A percentile compares a stretch with the other conserved stretches of the same genome.
phyloP scores from a whole-genome alignment of 2,113 vertebrate species.

The Takifugu flavidus region DNA sequence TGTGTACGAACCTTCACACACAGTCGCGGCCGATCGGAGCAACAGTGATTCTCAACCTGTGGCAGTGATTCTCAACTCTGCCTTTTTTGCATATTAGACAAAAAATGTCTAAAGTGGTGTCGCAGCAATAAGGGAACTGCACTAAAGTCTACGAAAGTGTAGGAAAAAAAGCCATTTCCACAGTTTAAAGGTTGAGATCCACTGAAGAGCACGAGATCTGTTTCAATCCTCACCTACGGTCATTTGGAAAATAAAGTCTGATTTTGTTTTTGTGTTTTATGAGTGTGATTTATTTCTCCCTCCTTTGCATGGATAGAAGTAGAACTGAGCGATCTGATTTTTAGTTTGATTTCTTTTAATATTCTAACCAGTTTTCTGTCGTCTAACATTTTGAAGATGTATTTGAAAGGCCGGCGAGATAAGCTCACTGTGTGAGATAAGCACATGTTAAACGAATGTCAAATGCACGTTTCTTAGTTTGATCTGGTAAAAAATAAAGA shows the following conservation, averaged over 20 bases:
- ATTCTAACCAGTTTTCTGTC: constrained; percentile 5
- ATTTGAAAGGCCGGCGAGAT: not conserved
- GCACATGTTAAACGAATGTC: too few species aligned
- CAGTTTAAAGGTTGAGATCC: constrained; percentile 39
- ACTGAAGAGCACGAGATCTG: not conserved
- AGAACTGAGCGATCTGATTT: constrained; percentile 2
- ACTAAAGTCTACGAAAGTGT: too few species aligned
- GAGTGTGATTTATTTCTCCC: constrained; percentile 23
- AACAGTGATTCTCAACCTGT: constrained; percentile 40
- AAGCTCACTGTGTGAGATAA: too few species aligned
- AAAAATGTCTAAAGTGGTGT: too few species aligned
- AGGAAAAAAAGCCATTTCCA: not conserved
- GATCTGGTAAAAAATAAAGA: too few species aligned
- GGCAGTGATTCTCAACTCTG: too few species aligned
- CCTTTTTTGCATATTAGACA: too few species aligned
- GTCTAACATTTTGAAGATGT: constrained; percentile 1
- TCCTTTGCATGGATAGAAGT: constrained; percentile 33
- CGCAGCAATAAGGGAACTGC: too few species aligned
- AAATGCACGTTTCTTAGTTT: too few species aligned
- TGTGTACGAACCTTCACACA: constrained; percentile 18
- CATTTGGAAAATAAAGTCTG: constrained; percentile 21
- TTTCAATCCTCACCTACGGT: constrained; percentile 11
- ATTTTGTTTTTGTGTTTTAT: constrained; percentile 21
- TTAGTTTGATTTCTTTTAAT: not conserved
- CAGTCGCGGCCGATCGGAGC: not conserved